Percentiles rank a stretch among this genome's conserved stretches.
Conservation (phyloP, 2,797 vertebrate species). For the Parotocinclus haroldoi region DNA sequence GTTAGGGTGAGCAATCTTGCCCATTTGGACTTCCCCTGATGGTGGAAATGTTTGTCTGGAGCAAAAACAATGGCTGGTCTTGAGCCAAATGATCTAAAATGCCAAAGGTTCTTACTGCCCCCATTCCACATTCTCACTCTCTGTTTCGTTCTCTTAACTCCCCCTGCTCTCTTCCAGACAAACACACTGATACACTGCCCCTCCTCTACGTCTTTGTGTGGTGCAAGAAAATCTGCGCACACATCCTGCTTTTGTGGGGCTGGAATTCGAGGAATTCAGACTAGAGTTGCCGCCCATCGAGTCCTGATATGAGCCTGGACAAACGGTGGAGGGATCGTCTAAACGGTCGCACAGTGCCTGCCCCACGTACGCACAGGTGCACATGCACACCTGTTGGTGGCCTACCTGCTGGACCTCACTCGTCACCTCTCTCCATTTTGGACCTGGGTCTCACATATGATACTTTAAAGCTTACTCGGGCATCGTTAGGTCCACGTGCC, state of each 20-base stretch:
- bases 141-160: constrained; percentile 11
- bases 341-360: neutral
- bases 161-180: neutral
- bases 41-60: constrained; percentile 71
- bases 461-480: neutral
- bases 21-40: constrained; percentile 33
- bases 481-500: neutral
- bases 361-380: constrained; percentile 9
- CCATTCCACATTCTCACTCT: constrained; percentile 15
- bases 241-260: constrained; percentile 77
- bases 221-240: constrained; percentile 53
- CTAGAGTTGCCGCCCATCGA: constrained; percentile 50
- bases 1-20: constrained; percentile 18
- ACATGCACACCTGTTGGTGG: constrained; percentile 1
- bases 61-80: constrained; percentile 69
- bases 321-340: constrained; percentile 1
- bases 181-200: neutral
- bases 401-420: neutral
- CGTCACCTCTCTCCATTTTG: neutral
- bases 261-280: constrained; percentile 71
- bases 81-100: constrained; percentile 53
- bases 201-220: constrained; percentile 55
- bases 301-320: constrained; percentile 43
- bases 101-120: constrained; percentile 52
- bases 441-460: neutral